These are phyloP conservation scores for Conops quadrifasciatus DNA, from an alignment of 2,888 invertebrate species.

Conservation along the genomic window DNA sequence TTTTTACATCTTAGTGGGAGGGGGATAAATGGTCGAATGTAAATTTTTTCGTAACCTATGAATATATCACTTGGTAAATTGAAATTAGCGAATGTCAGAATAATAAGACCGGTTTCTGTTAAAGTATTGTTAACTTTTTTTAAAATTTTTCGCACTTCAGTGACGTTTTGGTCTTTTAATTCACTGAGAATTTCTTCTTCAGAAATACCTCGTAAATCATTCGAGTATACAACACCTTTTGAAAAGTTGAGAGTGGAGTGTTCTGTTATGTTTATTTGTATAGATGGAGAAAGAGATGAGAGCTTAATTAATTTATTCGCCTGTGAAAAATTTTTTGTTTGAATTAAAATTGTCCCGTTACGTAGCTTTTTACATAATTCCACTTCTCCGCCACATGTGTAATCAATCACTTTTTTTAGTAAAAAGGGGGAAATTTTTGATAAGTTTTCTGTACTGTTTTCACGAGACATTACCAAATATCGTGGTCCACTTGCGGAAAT, in stretches of 20 bases:
- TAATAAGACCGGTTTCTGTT: neutral
- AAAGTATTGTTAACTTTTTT: neutral
- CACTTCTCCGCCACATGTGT: neutral
- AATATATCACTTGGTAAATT: neutral
- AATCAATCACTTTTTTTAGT: neutral
- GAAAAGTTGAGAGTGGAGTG: neutral
- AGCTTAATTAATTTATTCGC: neutral
- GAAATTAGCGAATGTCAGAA: neutral
- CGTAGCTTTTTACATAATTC: neutral
- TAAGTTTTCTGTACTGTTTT: too few relatives aligned
- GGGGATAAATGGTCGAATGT: neutral
- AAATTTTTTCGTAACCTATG: neutral
- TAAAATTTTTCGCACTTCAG: neutral
- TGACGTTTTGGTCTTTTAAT: neutral
- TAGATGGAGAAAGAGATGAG: neutral
- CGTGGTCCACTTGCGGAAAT: too few relatives aligned
- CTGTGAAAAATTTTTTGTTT: neutral
- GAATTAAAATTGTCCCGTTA: neutral
- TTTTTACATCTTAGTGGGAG: neutral
- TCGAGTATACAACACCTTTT: neutral
- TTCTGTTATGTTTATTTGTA: neutral
- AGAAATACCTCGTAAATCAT: neutral
- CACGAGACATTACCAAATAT: too few relatives aligned
- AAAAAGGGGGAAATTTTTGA: neutral
- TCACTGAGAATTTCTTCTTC: neutral